Base-by-base conservation (phyloP, 2,888 invertebrate genomes). In the Orthosia cruda region DNA sequence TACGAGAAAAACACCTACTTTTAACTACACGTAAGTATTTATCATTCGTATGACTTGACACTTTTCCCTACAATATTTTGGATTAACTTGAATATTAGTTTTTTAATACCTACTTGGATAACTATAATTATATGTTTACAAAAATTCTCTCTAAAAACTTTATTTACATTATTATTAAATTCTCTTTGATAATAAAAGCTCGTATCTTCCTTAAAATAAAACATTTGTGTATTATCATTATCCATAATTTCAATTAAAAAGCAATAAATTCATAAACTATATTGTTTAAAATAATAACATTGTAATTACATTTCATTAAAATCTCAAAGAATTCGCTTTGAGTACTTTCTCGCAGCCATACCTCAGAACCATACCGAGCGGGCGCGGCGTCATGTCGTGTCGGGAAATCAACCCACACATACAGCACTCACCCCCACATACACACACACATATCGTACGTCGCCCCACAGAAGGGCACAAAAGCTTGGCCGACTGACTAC, bases 351-450 rank as follows among this genome's bases (percentile, higher is more conserved):
- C 45, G 26, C 87, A 73, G 54, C 92, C 87, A 72, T 90, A 88
- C 91, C 85, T 49, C 73, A 78, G 89, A 89, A 89, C 91, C 89
- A 89, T 92, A 91, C 89, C 84, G 84, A 89, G 91, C 93, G 91
- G 90, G 90, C 87, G 89, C 90, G 90, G 91, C 92, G 91, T 89
- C 88, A 89, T 88, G 89, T 89, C 91, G 91, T 92, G 95, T 95
- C 95, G 95, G 95, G 94, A 96, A 96, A 96, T 96, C 96, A 95
- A 96, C 96, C 92, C 95, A 96, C 94, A 94, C 94, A 94, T 91
- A 87, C 87, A 88, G 81, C 90, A 75, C 65, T 84, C 77, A 74
- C 87, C 87, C 90, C 82, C 84, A 86, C 83, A 88, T 85, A 87
- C 83, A 71, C 66, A 71, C 66, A 71, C 68, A 74, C 52, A 63